Evolutionary conservation across 2,888 invertebrate species (phyloP).

Genomic region (Dicyrtomina minuta): DNA sequence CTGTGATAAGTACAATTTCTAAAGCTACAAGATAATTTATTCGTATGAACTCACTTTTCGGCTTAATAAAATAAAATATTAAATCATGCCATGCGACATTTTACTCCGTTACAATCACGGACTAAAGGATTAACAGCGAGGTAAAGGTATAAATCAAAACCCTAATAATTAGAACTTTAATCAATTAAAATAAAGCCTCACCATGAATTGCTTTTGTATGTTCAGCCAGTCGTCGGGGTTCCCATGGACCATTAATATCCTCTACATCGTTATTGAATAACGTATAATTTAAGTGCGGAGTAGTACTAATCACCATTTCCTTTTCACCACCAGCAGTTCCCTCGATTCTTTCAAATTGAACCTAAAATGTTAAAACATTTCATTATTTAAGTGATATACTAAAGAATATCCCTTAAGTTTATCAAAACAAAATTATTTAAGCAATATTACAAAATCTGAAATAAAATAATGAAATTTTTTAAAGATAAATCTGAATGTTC

Average conservation of each 20-base stretch:
- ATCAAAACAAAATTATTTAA: not conserved
- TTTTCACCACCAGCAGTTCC: not conserved
- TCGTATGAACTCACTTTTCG: no score
- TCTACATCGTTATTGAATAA: not conserved
- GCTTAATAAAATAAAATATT: no score
- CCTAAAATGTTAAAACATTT: constrained; percentile 7
- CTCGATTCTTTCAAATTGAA: constrained; percentile 18
- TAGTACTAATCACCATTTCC: constrained; percentile 24
- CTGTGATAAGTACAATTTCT: no score
- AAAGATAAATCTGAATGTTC: not conserved
- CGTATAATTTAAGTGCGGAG: constrained; percentile 12
- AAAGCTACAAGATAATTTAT: no score
- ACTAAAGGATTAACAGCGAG: no score
- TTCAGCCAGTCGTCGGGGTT: not conserved
- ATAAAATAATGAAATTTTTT: not conserved
- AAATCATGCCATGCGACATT: no score
- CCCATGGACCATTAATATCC: constrained; percentile 1
- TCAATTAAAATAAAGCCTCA: no score
- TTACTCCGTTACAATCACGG: no score
- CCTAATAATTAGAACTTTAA: no score
- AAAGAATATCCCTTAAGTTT: not conserved
- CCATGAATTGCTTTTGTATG: no score
- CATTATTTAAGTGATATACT: not conserved
- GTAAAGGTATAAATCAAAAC: no score
- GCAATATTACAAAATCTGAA: not conserved